phyloP scores from a whole-genome alignment of 2,888 invertebrate species.

The Poecilobothrus nobilitatus region DNA sequence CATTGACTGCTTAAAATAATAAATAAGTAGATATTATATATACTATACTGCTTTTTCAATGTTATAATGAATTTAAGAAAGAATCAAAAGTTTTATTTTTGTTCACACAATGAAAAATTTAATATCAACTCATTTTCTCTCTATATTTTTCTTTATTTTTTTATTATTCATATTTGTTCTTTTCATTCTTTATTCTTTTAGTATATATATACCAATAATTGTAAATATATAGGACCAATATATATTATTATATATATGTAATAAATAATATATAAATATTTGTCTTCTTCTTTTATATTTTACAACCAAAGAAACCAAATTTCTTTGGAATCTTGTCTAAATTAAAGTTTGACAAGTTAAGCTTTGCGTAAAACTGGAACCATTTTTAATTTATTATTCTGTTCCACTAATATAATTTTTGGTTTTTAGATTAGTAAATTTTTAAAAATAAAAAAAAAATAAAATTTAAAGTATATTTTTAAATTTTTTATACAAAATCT shows the following conservation, averaged over 20 bases:
- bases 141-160: neutral
- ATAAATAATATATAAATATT: no score
- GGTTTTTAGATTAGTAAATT: neutral
- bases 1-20: no score
- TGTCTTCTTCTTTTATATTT: neutral
- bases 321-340: neutral
- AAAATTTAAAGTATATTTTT: no score
- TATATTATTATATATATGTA: no score
- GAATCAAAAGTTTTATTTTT: neutral
- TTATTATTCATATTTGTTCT: no score
- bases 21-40: no score
- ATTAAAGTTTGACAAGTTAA: slow-evolving; percentile 3
- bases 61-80: neutral
- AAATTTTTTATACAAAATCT: no score
- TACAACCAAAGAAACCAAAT: neutral
- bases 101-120: neutral
- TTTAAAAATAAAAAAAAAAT: no score
- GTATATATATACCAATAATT: no score
- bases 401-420: neutral
- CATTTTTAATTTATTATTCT: neutral
- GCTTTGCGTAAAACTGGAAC: slow-evolving; percentile 1
- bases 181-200: no score
- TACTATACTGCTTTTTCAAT: neutral
- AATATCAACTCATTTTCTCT: neutral
- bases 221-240: no score